Conservation (phyloP, 2,888 invertebrate genomes). For the Asteroscopus sphinx region DNA sequence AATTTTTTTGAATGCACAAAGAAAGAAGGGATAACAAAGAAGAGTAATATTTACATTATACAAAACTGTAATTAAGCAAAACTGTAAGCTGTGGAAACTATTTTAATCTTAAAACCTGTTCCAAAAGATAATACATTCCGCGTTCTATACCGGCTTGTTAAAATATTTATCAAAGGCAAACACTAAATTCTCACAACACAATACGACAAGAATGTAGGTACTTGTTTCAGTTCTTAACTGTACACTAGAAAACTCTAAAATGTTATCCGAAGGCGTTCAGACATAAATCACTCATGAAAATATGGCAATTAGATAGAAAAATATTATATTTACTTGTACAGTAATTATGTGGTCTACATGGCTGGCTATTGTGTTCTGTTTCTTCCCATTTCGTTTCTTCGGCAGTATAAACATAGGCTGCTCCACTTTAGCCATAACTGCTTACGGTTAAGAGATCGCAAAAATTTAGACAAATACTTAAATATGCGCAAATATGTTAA, state of each 20-base stretch:
- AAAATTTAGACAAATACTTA: constrained; percentile 10
- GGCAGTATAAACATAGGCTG: constrained; percentile 90
- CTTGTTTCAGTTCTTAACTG: too few relatives aligned
- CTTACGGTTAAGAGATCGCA: constrained; percentile 6
- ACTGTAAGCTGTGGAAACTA: too few relatives aligned
- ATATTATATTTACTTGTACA: constrained; percentile 84
- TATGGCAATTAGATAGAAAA: constrained; percentile 13
- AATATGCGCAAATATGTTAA: constrained; percentile 18
- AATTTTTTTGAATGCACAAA: too few relatives aligned
- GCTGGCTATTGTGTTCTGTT: constrained; percentile 83
- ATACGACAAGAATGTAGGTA: constrained; percentile 6
- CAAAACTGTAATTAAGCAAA: too few relatives aligned
- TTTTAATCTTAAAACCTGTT: too few relatives aligned
- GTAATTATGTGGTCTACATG: constrained; percentile 91
- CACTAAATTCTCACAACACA: neutral
- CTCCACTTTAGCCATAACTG: constrained; percentile 81
- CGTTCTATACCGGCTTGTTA: neutral
- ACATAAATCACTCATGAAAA: constrained; percentile 13
- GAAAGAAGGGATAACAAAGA: too few relatives aligned
- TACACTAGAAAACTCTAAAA: constrained; percentile 3
- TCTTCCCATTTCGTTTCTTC: constrained; percentile 90
- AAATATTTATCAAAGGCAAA: neutral
- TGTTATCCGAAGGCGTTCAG: neutral
- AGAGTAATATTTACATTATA: too few relatives aligned
- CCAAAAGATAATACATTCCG: neutral